phyloP scores from a whole-genome alignment of 2,888 invertebrate species.

The Parascotia fuliginaria region DNA sequence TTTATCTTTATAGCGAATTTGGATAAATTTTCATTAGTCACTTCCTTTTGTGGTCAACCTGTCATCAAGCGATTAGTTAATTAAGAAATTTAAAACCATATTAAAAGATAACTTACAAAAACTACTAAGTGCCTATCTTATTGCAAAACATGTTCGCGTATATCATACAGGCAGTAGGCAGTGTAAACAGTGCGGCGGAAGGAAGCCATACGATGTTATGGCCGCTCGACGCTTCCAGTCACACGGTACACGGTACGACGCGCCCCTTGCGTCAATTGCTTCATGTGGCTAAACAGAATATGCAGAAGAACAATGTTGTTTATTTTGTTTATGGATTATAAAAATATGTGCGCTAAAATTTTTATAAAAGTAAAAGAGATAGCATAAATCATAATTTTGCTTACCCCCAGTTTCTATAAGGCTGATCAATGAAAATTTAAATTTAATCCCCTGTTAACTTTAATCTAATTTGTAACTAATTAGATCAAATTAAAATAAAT shows the following conservation, averaged over 20 bases:
- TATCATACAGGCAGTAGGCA: conserved; percentile 21
- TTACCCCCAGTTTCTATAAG: no score
- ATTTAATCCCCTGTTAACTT: no score
- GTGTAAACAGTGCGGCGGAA: conserved; percentile 48
- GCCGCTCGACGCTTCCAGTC: conserved; percentile 38
- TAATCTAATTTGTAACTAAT: no score
- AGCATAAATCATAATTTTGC: no score
- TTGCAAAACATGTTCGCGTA: not conserved
- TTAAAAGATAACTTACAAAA: not conserved
- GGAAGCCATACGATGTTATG: conserved; percentile 46
- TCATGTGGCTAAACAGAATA: not conserved
- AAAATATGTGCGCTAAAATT: no score
- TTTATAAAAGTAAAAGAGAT: no score
- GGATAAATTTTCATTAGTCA: no score
- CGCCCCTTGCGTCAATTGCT: conserved; percentile 2
- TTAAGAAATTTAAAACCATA: not conserved
- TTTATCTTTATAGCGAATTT: no score
- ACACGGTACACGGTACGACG: conserved; percentile 30
- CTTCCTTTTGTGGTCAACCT: no score
- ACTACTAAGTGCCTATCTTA: not conserved
- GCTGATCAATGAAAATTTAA: no score
- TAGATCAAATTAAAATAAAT: no score
- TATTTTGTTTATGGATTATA: not conserved
- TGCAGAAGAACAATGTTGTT: not conserved
- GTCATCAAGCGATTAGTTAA: no score